Conservation (phyloP, 2,797 vertebrate species). For the Salmo trutta region DNA sequence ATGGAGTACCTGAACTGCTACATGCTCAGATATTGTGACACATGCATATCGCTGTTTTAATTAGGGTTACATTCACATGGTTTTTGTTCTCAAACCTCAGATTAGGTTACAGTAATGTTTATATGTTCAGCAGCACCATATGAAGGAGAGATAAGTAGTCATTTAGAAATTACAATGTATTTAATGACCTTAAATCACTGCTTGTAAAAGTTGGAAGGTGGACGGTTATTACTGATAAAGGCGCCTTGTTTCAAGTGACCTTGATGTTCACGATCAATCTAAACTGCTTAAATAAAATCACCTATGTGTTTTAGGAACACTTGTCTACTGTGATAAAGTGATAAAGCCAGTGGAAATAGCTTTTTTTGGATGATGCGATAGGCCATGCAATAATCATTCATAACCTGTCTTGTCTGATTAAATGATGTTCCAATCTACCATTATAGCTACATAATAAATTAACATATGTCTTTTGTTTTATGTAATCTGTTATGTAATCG, state of each 20-base stretch:
- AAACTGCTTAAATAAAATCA: constrained; percentile 12
- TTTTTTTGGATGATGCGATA: constrained; percentile 18
- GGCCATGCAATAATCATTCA: constrained; percentile 47
- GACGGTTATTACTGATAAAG: constrained; percentile 44
- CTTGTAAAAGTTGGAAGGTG: constrained; percentile 29
- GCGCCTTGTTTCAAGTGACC: constrained; percentile 76
- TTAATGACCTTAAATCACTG: constrained; percentile 30
- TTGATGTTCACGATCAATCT: constrained; percentile 58
- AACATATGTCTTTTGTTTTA: background rate
- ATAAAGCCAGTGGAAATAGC: constrained; percentile 32
- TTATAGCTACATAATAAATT: background rate
- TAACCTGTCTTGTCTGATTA: constrained; percentile 51
- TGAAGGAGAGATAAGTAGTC: constrained; percentile 32
- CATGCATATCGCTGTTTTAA: too few relatives aligned
- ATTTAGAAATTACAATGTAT: constrained; percentile 33
- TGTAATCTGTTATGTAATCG: background rate
- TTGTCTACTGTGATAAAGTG: constrained; percentile 22
- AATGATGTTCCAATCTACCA: constrained; percentile 31
- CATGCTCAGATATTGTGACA: background rate
- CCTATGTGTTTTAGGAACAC: constrained; percentile 19
- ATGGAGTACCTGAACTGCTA: background rate
- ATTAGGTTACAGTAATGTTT: constrained; percentile 18
- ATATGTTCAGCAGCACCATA: constrained; percentile 36
- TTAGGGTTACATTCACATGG: background rate
- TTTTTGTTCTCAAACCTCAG: background rate